Evolutionary conservation across 2,888 invertebrate species (phyloP), one percentile per base, ranked within the genome.

Genomic region (Resseliella maxima): DNA sequence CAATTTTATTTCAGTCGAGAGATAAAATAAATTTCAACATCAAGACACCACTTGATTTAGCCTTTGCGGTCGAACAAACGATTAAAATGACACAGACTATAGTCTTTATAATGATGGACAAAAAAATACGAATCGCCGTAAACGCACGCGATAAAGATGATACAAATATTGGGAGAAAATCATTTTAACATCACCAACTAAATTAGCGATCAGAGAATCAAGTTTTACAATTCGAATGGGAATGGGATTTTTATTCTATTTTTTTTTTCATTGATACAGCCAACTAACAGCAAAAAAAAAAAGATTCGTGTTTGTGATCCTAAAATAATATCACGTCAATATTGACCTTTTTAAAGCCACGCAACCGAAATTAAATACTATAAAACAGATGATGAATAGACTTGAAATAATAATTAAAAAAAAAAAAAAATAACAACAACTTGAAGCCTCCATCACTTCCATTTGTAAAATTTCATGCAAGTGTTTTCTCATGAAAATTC

Each of bases 1-100:
- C 24, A 24, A 10, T 72, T 72, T 72, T 72, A 72, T 72, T 72
- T 72, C 72, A 31, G 35, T 31, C 72, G 12, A 72, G 72, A 27
- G 72, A 72, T 72, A 72, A 72, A 72, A 72, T 72, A 31, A 72
- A 72, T 72, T 27, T 72, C 72, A 72, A 35, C 72, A 72, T 72
- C 72, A 72, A 72, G 72, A 27, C 15, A 72, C 35, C n/a, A 72
- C 72, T 72, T 72, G 72, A 35, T n/a, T 72, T 15, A 6, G 12
- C 31, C 31, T 2, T 72, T 31, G 31, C 72, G 31, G 5, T 35
- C 35, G n/a, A 72, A 15, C 15, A 15, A 72, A 31, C 72, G 72
- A 72, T 72, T 35, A 27, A 72, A 72, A 72, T 72, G 0, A 6
- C 31, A 31, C 31, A 18, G 31, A 35, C 31, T 72, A 27, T 12